Evolutionary conservation across 2,888 invertebrate species (phyloP).

Genomic region (Dryococelus australis): DNA sequence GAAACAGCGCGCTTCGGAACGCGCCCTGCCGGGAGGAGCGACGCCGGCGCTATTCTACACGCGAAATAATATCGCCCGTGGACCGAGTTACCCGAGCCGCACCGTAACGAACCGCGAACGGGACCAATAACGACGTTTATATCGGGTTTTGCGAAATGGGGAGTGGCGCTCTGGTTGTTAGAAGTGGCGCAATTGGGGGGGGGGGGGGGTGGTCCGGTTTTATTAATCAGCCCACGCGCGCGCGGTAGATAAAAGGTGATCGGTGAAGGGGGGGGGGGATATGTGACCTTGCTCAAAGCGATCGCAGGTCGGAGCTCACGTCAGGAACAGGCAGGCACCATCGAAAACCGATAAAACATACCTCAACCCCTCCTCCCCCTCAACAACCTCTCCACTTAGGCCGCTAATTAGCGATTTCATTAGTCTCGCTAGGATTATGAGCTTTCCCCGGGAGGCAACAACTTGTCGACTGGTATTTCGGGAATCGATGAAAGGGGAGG

Average conservation of each 20-base stretch:
- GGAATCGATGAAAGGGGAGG: background rate
- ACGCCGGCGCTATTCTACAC: no score
- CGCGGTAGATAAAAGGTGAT: background rate
- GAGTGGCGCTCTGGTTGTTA: no score
- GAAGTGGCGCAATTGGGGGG: no score
- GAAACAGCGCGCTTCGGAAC: no score
- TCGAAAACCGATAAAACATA: background rate
- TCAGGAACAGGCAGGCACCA: background rate
- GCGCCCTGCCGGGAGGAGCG: no score
- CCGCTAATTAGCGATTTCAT: background rate
- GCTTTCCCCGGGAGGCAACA: background rate
- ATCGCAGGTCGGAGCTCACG: background rate
- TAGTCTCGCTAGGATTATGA: background rate
- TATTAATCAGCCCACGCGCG: background rate
- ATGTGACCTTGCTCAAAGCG: background rate
- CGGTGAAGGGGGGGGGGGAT: background rate
- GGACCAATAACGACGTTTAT: background rate
- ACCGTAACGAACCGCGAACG: background rate
- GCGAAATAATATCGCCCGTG: no score
- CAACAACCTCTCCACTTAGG: background rate
- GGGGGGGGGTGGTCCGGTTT: background rate
- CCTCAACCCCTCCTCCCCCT: background rate
- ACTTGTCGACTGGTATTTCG: background rate
- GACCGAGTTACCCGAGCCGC: no score
- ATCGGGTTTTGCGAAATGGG: background rate